These are phyloP conservation scores for Lepilemur ruficaudatus DNA, from an alignment of 2,797 vertebrate species.

Conservation along the genomic window DNA sequence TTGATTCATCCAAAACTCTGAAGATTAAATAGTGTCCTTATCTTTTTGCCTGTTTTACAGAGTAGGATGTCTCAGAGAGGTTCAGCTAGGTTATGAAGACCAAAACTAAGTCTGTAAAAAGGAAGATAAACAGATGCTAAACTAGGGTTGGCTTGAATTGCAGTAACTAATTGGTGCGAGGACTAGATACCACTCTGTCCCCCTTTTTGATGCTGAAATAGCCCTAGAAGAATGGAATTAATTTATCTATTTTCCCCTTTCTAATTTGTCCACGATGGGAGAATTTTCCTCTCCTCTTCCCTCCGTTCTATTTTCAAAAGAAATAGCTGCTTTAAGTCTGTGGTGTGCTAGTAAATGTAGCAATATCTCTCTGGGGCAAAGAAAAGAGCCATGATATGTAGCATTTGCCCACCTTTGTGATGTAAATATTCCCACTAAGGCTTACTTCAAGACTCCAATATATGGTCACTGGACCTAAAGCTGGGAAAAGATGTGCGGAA, in stretches of 20 bases:
- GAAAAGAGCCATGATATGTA: background rate
- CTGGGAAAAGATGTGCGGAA: background rate
- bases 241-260: background rate
- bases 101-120: background rate
- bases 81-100: background rate
- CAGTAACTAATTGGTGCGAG: background rate
- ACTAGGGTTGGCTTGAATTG: background rate
- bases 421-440: background rate
- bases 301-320: background rate
- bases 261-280: background rate
- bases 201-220: background rate
- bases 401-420: background rate
- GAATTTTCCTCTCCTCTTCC: background rate
- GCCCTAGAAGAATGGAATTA: background rate
- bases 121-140: background rate
- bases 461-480: background rate
- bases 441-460: background rate
- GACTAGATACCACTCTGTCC: background rate
- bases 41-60: background rate
- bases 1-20: background rate
- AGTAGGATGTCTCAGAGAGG: background rate
- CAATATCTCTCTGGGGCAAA: background rate
- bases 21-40: background rate
- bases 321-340: background rate
- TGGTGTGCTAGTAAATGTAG: background rate